A percentile compares a stretch with the other conserved stretches of the same genome.
These are phyloP conservation scores for Phaonia tiefii DNA, from an alignment of 2,888 invertebrate species.

Conservation along the genomic window DNA sequence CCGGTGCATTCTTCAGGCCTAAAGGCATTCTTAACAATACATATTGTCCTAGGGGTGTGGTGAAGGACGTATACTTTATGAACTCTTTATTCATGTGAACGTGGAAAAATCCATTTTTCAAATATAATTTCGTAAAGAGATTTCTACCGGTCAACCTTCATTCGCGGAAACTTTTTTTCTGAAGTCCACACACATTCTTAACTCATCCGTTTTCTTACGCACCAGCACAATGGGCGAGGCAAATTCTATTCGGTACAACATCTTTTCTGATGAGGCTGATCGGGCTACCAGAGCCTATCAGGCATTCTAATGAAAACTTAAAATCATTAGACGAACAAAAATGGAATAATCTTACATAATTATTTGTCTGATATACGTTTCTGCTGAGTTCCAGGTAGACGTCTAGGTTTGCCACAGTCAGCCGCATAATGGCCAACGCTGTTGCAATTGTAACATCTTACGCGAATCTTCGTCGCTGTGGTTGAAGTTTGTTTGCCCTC, in stretches of 20 bases:
- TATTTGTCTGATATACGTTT: too few relatives aligned
- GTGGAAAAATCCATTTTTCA: too few relatives aligned
- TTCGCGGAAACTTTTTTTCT: too few relatives aligned
- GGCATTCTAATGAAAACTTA: conserved; percentile 7
- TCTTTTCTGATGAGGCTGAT: too few relatives aligned
- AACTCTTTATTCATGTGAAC: too few relatives aligned
- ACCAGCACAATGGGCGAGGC: too few relatives aligned
- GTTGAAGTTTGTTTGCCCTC: too few relatives aligned
- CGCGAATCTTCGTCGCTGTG: neutral
- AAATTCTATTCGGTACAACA: neutral
- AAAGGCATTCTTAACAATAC: conserved; percentile 50
- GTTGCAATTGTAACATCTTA: conserved; percentile 46
- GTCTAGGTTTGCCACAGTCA: conserved; percentile 22
- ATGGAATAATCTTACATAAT: too few relatives aligned
- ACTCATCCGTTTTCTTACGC: conserved; percentile 44
- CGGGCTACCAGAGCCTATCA: too few relatives aligned
- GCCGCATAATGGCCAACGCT: conserved; percentile 35
- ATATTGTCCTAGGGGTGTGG: conserved; percentile 56
- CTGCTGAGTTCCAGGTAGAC: too few relatives aligned
- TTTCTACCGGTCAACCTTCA: conserved; percentile 31
- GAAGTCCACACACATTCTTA: conserved; percentile 50
- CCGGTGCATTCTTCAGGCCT: too few relatives aligned
- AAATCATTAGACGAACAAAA: conserved; percentile 10
- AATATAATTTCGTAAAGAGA: conserved; percentile 44
- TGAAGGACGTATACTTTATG: conserved; percentile 47